Evolutionary conservation across 2,113 vertebrate species (phyloP).

Genomic region (Varanus komodoensis): DNA sequence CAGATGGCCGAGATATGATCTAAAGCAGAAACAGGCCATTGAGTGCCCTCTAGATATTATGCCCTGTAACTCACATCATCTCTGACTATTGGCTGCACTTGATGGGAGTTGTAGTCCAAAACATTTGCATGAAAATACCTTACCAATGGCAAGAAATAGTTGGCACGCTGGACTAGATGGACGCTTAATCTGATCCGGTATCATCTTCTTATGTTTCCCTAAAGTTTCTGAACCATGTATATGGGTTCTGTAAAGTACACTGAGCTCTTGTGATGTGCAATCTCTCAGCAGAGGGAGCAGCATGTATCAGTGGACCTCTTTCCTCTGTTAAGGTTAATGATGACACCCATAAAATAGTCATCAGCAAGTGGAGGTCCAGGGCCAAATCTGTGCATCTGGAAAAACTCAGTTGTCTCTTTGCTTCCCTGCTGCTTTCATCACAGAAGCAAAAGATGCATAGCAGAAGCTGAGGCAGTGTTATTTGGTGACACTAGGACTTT

Average conservation of each 20-base stretch:
- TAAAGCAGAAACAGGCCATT: neutral
- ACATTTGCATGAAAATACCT: no score
- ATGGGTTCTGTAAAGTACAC: neutral
- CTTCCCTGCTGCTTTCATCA: no score
- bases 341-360: neutral
- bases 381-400: neutral
- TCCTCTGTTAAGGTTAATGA: neutral
- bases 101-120: no score
- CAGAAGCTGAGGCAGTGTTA: neutral
- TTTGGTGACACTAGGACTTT: neutral
- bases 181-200: no score
- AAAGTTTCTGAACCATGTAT: no score
- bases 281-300: neutral
- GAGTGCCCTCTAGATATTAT: no score
- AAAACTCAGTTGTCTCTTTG: no score
- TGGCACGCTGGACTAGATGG: no score
- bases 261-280: neutral
- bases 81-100: no score
- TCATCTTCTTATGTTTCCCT: neutral
- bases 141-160: no score
- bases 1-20: neutral
- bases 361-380: neutral
- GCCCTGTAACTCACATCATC: no score
- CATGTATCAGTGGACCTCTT: neutral
- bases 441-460: neutral